These are phyloP conservation scores for Tetragonula carbonaria DNA, from an alignment of 2,888 invertebrate genomes.

Conservation along the genomic window DNA sequence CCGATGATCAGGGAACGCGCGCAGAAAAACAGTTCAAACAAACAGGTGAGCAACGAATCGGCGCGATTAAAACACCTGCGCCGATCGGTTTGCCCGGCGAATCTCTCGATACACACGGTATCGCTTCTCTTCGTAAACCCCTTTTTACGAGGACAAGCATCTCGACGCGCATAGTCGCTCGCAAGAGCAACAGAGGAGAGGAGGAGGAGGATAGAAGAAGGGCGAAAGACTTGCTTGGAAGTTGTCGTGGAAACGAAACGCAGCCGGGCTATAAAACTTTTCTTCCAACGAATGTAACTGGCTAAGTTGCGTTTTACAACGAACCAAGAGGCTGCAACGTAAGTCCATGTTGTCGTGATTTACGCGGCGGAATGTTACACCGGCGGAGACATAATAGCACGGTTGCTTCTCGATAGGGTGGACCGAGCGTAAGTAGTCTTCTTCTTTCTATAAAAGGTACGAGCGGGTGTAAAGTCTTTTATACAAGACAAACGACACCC, in stretches of 20 bases:
- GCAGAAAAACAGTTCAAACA: not conserved
- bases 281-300: slow-evolving; percentile 2
- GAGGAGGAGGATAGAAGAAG: not conserved
- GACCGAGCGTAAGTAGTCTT: slow-evolving; percentile 3
- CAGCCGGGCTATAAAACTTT: slow-evolving; percentile 18
- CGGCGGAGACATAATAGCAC: not conserved
- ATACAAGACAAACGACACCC: too few relatives aligned
- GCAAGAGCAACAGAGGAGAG: too few relatives aligned
- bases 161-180: not conserved
- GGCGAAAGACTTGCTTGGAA: not conserved
- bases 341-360: not conserved
- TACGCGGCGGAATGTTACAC: not conserved
- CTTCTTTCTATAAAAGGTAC: not conserved
- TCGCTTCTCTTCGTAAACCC: slow-evolving; percentile 4
- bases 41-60: not conserved
- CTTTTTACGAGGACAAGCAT: slow-evolving; percentile 17
- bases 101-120: not conserved
- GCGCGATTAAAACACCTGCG: slow-evolving; percentile 38
- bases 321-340: not conserved
- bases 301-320: slow-evolving; percentile 8
- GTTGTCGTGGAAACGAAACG: slow-evolving; percentile 20
- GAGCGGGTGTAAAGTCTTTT: too few relatives aligned
- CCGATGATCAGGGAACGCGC: slow-evolving; percentile 8
- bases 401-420: not conserved
- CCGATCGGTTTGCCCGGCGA: not conserved